Conservation (phyloP, 1,140 invertebrate genomes). For the Cydia strobilella region DNA sequence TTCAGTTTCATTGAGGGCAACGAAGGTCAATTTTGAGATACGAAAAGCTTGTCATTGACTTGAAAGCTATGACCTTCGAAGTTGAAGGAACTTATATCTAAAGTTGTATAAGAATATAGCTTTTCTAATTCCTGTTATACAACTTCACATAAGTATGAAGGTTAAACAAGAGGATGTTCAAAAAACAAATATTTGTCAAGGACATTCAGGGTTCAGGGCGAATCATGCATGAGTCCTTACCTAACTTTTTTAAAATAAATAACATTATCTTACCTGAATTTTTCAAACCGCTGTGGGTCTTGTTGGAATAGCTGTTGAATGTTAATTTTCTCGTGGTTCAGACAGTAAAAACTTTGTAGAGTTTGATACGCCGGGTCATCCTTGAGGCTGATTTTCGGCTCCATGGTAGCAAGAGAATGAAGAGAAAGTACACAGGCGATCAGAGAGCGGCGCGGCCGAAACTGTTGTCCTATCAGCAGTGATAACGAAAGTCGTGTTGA, state of each 20-base stretch:
- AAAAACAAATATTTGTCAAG: neutral
- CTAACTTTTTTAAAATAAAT: conserved; percentile 23
- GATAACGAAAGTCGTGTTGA: conserved; percentile 73
- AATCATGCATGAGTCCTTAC: neutral
- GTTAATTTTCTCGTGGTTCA: conserved; percentile 85
- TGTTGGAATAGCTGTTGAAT: conserved; percentile 88
- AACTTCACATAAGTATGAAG: neutral
- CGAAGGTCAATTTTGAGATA: conserved; percentile 17
- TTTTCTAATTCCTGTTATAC: neutral
- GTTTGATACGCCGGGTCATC: conserved; percentile 86
- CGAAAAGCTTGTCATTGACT: conserved; percentile 35
- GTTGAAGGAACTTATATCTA: conserved; percentile 32
- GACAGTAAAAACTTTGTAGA: conserved; percentile 86
- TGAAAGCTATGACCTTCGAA: conserved; percentile 36
- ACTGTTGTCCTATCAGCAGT: conserved; percentile 58
- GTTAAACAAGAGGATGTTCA: neutral
- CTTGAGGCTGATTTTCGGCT: conserved; percentile 78
- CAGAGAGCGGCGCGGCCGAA: conserved; percentile 44
- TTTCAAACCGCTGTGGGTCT: conserved; percentile 88
- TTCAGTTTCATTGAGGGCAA: conserved; percentile 26
- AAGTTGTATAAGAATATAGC: conserved; percentile 23
- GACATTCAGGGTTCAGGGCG: neutral
- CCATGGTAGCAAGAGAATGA: conserved; percentile 61
- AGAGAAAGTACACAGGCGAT: conserved; percentile 48
- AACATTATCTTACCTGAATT: conserved; percentile 85